Percentiles rank a stretch among this genome's conserved stretches.
These are phyloP conservation scores for Urocolius indicus DNA, from an alignment of 2,113 vertebrate genomes.

Conservation along the genomic window DNA sequence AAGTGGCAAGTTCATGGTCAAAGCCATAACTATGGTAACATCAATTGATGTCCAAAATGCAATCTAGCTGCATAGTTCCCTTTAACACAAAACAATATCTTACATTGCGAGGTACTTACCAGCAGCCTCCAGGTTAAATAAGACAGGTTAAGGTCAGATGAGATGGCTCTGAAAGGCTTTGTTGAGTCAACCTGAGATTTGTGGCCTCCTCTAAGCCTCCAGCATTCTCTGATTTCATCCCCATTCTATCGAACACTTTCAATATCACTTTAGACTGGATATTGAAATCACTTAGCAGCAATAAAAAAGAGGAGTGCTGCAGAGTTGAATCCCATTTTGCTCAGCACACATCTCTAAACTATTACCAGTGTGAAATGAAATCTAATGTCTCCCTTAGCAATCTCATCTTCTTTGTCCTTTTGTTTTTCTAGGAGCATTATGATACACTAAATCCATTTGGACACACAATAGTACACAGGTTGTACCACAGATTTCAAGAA, in stretches of 20 bases:
- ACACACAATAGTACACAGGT: not conserved
- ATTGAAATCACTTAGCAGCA: conserved; percentile 61
- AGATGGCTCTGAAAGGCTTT: not conserved
- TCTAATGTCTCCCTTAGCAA: conserved; percentile 56
- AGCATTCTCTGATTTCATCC: not conserved
- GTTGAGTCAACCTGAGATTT: not conserved
- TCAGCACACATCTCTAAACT: conserved; percentile 40
- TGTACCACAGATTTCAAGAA: not conserved
- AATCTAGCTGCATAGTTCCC: not conserved
- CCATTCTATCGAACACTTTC: not conserved
- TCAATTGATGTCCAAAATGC: conserved; percentile 26
- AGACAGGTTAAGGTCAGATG: not conserved
- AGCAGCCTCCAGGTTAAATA: conserved; percentile 57
- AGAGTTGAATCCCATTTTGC: conserved; percentile 57
- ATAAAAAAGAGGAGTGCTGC: conserved; percentile 45
- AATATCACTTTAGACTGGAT: conserved; percentile 57
- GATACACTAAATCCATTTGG: conserved; percentile 54
- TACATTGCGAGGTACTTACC: not conserved
- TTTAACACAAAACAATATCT: not conserved
- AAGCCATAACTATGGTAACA: conserved; percentile 19
- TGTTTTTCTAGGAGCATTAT: conserved; percentile 19
- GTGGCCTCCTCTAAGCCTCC: conserved; percentile 20
- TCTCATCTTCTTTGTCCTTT: conserved; percentile 45
- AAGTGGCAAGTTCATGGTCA: conserved; percentile 31
- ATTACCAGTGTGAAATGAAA: conserved; percentile 67